phyloP scores from a whole-genome alignment of 1,140 invertebrate species.

The Atta texana region DNA sequence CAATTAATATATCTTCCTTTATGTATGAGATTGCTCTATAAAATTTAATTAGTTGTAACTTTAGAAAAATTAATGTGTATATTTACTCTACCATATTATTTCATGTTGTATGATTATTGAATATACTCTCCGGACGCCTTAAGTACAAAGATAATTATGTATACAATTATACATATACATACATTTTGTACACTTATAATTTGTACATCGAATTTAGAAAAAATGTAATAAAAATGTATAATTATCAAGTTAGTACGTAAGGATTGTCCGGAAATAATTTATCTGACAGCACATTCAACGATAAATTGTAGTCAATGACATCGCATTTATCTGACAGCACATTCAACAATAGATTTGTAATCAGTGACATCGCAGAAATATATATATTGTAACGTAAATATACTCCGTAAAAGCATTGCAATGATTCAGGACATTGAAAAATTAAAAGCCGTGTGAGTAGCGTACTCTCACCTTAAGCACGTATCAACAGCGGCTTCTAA shows the following conservation, averaged over 20 bases:
- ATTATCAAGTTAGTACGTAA: constrained; percentile 48
- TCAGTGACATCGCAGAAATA: constrained; percentile 26
- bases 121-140: constrained; percentile 28
- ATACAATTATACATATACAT: constrained; percentile 18
- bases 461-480: constrained; percentile 66
- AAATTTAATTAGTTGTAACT: constrained; percentile 31
- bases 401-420: constrained; percentile 68
- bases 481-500: constrained; percentile 71
- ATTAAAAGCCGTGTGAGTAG: constrained; percentile 67
- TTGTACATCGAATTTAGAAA: neutral
- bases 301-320: constrained; percentile 22
- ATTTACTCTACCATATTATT: neutral
- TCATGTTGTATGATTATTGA: constrained; percentile 18
- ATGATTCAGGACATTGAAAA: constrained; percentile 67
- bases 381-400: constrained; percentile 50
- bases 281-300: constrained; percentile 55
- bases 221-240: neutral
- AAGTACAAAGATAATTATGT: constrained; percentile 45
- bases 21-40: constrained; percentile 24
- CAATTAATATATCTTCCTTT: constrained; percentile 8
- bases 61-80: neutral
- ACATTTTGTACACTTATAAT: constrained; percentile 10
- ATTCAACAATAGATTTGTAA: constrained; percentile 44
- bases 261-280: constrained; percentile 24
- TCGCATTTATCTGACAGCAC: constrained; percentile 45